Evolutionary conservation across 2,888 invertebrate species (phyloP), one percentile per base, ranked within the genome.

Genomic region (Drosophila differens): DNA sequence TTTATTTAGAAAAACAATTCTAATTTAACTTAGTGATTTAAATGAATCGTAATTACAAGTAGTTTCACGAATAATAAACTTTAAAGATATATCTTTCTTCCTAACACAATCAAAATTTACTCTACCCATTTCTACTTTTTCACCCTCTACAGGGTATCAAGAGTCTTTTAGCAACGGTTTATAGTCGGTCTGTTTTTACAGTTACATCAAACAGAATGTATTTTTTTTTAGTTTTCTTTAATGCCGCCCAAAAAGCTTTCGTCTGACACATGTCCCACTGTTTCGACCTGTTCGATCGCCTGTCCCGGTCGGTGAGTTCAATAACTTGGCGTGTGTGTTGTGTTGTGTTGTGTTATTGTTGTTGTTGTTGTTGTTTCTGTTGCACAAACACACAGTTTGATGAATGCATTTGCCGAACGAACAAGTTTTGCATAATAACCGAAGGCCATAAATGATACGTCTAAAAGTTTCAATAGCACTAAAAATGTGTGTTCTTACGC

Each of bases 401-500:
- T 87, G 82, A 84, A 89, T 91, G 91, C 79, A 85, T 80, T 77
- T 79, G 81, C 62, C 61, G 69, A 74, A 66, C 76, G 82, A 85
- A 90, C 90, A 90, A 87, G 91, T 89, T 90, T 89, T 82, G 90
- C 90, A 90, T 89, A 91, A 82, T 82, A 85, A 82, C 79, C 74
- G 32, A 57, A 81, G 62, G 70, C 60, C 77, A 71, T 70, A 79
- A 89, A 82, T 78, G 86, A 81, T 82, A 76, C 71, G 81, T 82
- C 74, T 70, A 69, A 76, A 72, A 67, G 77, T 70, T 73, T 76
- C 74, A 58, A 81, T 81, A 81, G 61, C 74, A 74, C 53, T 74
- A 55, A 74, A 64, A 57, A 60, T 64, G 41, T 57, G 33, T 67
- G 68, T 78, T 84, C 79, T 66, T 72, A 63, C 41, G 71, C 60